phyloP scores from a whole-genome alignment of 2,797 vertebrate genomes.

The Pipistrellus kuhlii region DNA sequence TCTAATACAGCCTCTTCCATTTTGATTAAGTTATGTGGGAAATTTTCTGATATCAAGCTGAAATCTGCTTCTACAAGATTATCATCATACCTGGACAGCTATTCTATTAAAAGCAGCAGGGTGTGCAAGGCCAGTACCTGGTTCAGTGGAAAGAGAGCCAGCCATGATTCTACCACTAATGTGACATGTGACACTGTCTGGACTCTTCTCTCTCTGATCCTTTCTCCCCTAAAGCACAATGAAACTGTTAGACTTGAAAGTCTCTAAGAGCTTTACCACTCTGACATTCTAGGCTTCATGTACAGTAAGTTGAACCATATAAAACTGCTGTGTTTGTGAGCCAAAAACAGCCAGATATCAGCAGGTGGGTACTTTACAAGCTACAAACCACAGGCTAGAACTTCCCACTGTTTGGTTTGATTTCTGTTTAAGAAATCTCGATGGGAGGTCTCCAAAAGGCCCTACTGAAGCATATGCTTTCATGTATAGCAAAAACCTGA shows the following conservation, averaged over 20 bases:
- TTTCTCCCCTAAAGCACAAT: not conserved
- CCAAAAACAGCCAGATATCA: not conserved
- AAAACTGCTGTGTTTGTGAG: not conserved
- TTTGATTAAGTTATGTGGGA: slow-evolving; percentile 31
- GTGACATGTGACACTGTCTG: not conserved
- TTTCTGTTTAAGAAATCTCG: not conserved
- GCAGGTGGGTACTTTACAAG: not conserved
- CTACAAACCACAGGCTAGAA: not conserved
- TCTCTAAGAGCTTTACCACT: not conserved
- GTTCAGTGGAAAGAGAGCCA: not conserved
- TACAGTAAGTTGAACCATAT: not conserved
- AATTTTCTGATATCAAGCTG: slow-evolving; percentile 6
- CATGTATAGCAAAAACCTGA: not conserved
- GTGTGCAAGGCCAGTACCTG: not conserved
- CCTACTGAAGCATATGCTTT: not conserved
- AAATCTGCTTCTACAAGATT: slow-evolving; percentile 39
- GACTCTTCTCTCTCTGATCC: not conserved
- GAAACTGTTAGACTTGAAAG: not conserved
- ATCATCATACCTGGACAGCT: not conserved
- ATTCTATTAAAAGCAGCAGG: not conserved
- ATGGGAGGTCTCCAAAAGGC: not conserved
- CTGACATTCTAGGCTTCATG: not conserved
- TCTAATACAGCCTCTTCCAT: not conserved
- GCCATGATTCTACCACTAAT: not conserved
- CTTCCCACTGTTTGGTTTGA: not conserved